Conservation (phyloP, 2,888 invertebrate species). For the Griposia aprilina region DNA sequence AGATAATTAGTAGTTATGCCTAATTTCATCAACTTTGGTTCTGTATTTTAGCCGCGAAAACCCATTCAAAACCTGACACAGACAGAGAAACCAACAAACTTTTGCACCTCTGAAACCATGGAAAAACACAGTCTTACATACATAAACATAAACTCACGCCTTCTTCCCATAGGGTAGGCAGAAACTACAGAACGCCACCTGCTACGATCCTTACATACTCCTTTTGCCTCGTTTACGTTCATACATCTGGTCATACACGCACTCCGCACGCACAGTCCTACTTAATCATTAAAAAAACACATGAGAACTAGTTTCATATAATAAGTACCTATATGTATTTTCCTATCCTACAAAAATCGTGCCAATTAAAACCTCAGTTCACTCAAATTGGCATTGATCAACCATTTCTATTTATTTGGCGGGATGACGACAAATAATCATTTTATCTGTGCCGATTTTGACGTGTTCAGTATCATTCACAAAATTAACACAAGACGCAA, state of each 20-base stretch:
- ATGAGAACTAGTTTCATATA: not conserved
- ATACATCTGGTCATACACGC: too few relatives aligned
- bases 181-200: too few relatives aligned
- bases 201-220: too few relatives aligned
- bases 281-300: not conserved
- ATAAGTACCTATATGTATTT: not conserved
- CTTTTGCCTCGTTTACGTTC: too few relatives aligned
- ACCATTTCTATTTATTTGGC: not conserved
- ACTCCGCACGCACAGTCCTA: too few relatives aligned
- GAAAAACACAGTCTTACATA: too few relatives aligned
- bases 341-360: not conserved
- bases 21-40: too few relatives aligned
- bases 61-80: not conserved
- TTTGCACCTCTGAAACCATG: not conserved
- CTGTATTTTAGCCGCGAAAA: not conserved
- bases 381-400: not conserved
- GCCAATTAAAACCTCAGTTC: not conserved
- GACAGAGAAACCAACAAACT: not conserved
- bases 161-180: too few relatives aligned
- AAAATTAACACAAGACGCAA: not conserved
- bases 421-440: not conserved
- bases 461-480: not conserved
- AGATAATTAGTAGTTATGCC: too few relatives aligned
- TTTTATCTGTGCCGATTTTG: slow-evolving; percentile 1
- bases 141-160: too few relatives aligned